A percentile compares a stretch with the other conserved stretches of the same genome.
Evolutionary conservation across 2,797 vertebrate species (phyloP).

Genomic region (Dicrostonyx torquatus): DNA sequence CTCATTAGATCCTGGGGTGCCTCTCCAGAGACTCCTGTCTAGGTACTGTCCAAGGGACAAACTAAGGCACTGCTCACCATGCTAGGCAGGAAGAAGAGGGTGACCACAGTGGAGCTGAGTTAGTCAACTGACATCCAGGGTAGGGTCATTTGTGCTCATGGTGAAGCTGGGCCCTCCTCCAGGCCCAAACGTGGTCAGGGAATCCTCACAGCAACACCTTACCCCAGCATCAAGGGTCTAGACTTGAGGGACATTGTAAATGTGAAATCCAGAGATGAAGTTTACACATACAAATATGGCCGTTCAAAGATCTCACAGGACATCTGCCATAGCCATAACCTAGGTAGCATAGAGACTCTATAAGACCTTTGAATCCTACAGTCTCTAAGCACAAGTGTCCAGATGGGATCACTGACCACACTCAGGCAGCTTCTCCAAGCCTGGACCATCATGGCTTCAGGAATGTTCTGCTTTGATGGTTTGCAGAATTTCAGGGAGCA

Average conservation of each 20-base stretch:
- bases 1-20: background rate
- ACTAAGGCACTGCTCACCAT: background rate
- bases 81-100: no score
- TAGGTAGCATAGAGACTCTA: no score
- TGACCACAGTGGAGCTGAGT: background rate
- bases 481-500: background rate
- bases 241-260: background rate
- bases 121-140: background rate
- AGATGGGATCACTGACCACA: background rate
- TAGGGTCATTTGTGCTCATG: background rate
- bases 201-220: background rate
- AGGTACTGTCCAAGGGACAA: background rate
- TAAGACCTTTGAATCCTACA: background rate
- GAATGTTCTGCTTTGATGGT: background rate
- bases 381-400: background rate
- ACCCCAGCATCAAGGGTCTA: background rate
- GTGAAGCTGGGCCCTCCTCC: background rate
- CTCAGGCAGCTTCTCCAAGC: background rate
- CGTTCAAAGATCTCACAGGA: background rate
- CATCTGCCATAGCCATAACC: background rate
- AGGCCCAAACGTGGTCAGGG: background rate
- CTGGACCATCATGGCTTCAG: background rate
- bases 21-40: no score
- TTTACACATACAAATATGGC: background rate
- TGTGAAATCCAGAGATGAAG: no score